Evolutionary conservation across 2,113 vertebrate species (phyloP).

Genomic region (Neopipo cinnamomea): DNA sequence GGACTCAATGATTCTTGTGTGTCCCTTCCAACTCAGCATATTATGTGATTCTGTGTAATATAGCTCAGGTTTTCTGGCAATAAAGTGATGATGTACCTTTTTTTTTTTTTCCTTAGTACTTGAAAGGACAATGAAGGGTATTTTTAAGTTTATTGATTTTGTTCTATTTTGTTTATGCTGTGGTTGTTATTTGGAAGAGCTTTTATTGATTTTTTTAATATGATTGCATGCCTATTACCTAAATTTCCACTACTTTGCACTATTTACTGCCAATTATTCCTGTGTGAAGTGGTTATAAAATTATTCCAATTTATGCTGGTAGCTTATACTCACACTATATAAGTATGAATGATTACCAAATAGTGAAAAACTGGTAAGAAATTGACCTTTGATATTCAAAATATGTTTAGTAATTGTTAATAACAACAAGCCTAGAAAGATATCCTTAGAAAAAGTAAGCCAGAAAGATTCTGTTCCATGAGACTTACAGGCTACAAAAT

Average conservation of each 20-base stretch:
- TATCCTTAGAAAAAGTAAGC: background rate
- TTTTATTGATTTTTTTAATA: background rate
- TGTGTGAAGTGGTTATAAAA: slow-evolving; percentile 11
- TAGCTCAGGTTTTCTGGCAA: background rate
- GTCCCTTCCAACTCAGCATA: background rate
- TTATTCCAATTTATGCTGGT: background rate
- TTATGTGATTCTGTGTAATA: background rate
- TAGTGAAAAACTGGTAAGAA: background rate
- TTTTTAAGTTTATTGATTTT: slow-evolving; percentile 29
- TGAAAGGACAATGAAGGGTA: background rate
- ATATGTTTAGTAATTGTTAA: background rate
- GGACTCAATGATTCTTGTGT: background rate
- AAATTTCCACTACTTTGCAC: background rate
- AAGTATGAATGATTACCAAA: background rate
- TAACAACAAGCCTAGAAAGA: background rate
- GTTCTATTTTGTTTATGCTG: background rate
- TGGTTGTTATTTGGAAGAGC: background rate
- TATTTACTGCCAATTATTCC: background rate
- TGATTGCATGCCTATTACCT: background rate
- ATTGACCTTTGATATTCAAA: background rate
- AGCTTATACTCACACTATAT: background rate
- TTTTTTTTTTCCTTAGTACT: background rate
- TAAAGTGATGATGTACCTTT: background rate
- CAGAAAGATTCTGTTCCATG: background rate
- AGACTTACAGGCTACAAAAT: background rate